Base-by-base conservation (phyloP, 2,888 invertebrate species). In the Boloria euphrosyne region DNA sequence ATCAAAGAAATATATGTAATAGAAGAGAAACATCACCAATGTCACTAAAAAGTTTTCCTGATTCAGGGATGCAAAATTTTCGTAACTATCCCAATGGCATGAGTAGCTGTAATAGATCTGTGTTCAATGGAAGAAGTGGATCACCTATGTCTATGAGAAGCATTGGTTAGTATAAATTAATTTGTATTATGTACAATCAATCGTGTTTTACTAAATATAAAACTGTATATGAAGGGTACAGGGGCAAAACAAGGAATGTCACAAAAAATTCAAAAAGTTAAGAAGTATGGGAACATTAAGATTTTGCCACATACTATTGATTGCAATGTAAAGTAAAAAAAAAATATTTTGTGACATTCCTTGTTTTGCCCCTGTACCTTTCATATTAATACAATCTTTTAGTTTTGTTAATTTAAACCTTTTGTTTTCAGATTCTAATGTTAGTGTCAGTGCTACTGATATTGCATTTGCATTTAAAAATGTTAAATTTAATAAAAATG, bases 111-210 rank as follows among this genome's bases (percentile, higher is more conserved):
- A 81, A 80, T 14, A 78, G 79, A 60, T 85, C 86, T 0, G 74
- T 81, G 22, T 76, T 75, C 52, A 82, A 81, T 80, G 82, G 81
- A 10, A 81, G 86, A 77, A 77, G 82, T 76, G 80, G 82, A 16
- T 86, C 90, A 54, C 82, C 89, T n/a, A 77, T 80, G 72, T 89
- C 90, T 27, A 70, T 84, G 65, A 78, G 83, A 66, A 88, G 84
- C 72, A 81, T 82, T 69, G 85, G 90, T 90, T 75, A 66, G 76
- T 69, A 54, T 13, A 31, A n/a, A 50, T n/a, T 17, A 49, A 38
- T n/a, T 47, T 18, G 2, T 47, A 13, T 38, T 16, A 13, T 38
- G 31, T 10, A 38, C 31, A 38, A 10, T 10, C 10, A 38, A 38
- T 10, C n/a, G n/a, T n/a, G n/a, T n/a, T n/a, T n/a, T n/a, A n/a